Base-by-base conservation (phyloP, 1,140 invertebrate genomes). In the Drosophila nannoptera region DNA sequence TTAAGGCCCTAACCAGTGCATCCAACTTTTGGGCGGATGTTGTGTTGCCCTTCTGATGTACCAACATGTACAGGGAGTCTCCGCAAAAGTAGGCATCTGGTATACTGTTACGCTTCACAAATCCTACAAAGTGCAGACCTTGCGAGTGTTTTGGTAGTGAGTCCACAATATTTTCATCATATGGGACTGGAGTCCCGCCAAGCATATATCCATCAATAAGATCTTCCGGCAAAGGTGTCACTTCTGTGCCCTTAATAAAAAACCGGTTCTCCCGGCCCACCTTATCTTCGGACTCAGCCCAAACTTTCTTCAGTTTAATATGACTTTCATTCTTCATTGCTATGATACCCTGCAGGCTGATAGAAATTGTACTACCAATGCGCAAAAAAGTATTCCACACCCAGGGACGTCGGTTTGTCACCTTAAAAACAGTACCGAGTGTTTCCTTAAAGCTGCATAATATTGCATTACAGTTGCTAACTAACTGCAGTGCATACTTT, bases 171-270 rank as follows among this genome's bases (percentile, higher is more conserved):
- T 63, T 48, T 6, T 87, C 77, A 64, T 89, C 88, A 22, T 78
- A 89, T 0, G 88, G 72, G 35, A 89, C 77, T n/a, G 88, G 60
- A 0, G 88, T 88, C 22, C 76, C 77, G 16, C 88, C 88, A 7
- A 89, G 46, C 88, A 89, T 89, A 49, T 88, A 89, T 5, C 88
- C 88, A 32, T 78, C 48, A n/a, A 89, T 74, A 4, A 88, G 53
- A n/a, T 89, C 83, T 46, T 77, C 75, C 4, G 72, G 69, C 29
- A 61, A 3, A 1, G 76, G 75, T 3, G 72, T 66, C 0, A 89
- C 50, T 60, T 86, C 81, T 4, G 71, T 71, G 14, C 81, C 87
- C 38, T 84, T 78, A 1, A 87, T 62, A 52, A 72, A 87, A 50
- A 70, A 76, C 0, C 59, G 73, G 7, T 71, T 53, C 42, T 88